Percentiles rank a stretch among this genome's conserved stretches.
Conservation (phyloP, 2,797 vertebrate genomes). For the Leuciscus waleckii region DNA sequence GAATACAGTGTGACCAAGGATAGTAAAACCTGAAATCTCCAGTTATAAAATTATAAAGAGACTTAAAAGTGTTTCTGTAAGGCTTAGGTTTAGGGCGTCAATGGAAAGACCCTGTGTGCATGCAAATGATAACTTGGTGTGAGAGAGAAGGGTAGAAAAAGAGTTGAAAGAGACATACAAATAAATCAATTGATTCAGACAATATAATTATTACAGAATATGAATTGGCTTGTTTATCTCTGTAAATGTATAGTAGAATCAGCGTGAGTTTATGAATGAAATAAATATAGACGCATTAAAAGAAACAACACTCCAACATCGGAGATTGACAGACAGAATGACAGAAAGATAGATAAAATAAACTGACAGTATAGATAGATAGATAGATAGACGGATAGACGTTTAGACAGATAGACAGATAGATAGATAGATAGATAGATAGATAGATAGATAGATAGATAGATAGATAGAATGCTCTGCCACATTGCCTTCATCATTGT, state of each 20-base stretch:
- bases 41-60: background rate
- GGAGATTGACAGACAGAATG: background rate
- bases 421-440: background rate
- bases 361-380: background rate
- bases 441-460: background rate
- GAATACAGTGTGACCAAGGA: background rate
- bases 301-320: slow-evolving; percentile 10
- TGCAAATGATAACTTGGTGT: background rate
- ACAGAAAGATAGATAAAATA: background rate
- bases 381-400: background rate
- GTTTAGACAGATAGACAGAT: background rate
- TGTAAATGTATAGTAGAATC: background rate
- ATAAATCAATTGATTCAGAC: slow-evolving; percentile 10
- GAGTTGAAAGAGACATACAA: slow-evolving; percentile 2
- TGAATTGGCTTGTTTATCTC: background rate
- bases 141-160: background rate
- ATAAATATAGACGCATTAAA: background rate
- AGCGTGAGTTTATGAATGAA: background rate
- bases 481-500: slow-evolving; percentile 58
- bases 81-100: background rate
- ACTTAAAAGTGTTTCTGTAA: background rate
- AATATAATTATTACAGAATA: background rate
- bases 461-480: slow-evolving; percentile 34
- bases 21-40: background rate
- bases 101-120: background rate